A percentile compares a stretch with the other conserved stretches of the same genome.
phyloP scores from a whole-genome alignment of 2,888 invertebrate genomes.

The Apamea sordens region DNA sequence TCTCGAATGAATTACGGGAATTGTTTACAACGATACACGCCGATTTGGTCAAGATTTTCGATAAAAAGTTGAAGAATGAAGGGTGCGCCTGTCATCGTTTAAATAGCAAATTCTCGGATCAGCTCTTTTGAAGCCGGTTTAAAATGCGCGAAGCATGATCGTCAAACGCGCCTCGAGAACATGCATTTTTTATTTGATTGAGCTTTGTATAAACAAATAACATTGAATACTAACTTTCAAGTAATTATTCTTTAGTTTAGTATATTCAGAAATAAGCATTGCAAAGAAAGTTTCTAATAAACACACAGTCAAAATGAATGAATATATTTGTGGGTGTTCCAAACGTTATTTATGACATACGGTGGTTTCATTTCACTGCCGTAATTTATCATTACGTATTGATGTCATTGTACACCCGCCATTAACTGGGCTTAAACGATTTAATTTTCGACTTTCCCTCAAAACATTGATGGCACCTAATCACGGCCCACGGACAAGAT shows the following conservation, averaged over 20 bases:
- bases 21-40: conserved; percentile 80
- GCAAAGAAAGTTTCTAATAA: conserved; percentile 26
- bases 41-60: conserved; percentile 72
- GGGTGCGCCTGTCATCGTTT: conserved; percentile 65
- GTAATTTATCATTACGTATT: conserved; percentile 79
- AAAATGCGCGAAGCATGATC: conserved; percentile 23
- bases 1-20: conserved; percentile 85
- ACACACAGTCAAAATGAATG: conserved; percentile 45
- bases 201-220: conserved; percentile 1
- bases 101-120: conserved; percentile 64
- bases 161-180: conserved; percentile 3
- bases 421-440: conserved; percentile 86
- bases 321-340: conserved; percentile 61
- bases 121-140: conserved; percentile 33
- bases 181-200: conserved; percentile 14
- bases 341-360: conserved; percentile 68
- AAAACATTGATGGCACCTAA: conserved; percentile 85
- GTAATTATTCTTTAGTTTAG: not conserved
- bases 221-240: not conserved
- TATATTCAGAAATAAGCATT: not conserved
- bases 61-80: conserved; percentile 69
- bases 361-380: conserved; percentile 68
- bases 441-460: conserved; percentile 88
- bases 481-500: conserved; percentile 87
- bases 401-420: conserved; percentile 79